Percentiles rank a stretch among this genome's conserved stretches.
Conservation (phyloP, 2,113 vertebrate species). For the Peromyscus maniculatus region DNA sequence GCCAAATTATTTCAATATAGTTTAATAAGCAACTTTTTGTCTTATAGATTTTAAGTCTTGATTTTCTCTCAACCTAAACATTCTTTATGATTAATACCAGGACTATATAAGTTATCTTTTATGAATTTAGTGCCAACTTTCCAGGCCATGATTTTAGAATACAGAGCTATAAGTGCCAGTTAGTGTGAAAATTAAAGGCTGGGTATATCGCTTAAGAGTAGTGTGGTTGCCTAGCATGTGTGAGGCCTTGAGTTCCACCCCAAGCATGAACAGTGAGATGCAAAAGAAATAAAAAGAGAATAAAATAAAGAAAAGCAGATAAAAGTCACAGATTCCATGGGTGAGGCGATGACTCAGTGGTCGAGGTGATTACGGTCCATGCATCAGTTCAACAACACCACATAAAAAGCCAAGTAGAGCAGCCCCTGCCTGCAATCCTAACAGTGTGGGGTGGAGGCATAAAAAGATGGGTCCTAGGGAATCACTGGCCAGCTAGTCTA, state of each 20-base stretch:
- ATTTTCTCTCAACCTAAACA: constrained; percentile 37
- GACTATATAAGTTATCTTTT: not conserved
- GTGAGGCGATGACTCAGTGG: not conserved
- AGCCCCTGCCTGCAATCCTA: not conserved
- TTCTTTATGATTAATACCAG: not conserved
- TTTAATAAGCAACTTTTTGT: not conserved
- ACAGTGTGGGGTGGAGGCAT: too few relatives aligned
- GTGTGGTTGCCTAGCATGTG: too few relatives aligned
- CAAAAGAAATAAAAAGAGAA: not conserved
- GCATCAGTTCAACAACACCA: not conserved
- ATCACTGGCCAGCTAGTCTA: not conserved
- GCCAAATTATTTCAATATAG: not conserved
- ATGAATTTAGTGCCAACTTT: not conserved
- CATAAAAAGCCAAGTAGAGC: not conserved
- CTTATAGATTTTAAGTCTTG: constrained; percentile 29
- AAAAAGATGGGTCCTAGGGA: not conserved
- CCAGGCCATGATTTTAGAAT: not conserved
- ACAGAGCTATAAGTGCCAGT: not conserved
- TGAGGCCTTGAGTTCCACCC: not conserved
- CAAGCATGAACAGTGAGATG: not conserved
- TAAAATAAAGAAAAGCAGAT: not conserved
- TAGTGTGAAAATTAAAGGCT: not conserved
- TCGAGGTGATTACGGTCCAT: too few relatives aligned
- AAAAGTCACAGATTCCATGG: not conserved
- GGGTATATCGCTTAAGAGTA: not conserved